phyloP scores from a whole-genome alignment of 2,113 vertebrate genomes.

The Pogona vitticeps region DNA sequence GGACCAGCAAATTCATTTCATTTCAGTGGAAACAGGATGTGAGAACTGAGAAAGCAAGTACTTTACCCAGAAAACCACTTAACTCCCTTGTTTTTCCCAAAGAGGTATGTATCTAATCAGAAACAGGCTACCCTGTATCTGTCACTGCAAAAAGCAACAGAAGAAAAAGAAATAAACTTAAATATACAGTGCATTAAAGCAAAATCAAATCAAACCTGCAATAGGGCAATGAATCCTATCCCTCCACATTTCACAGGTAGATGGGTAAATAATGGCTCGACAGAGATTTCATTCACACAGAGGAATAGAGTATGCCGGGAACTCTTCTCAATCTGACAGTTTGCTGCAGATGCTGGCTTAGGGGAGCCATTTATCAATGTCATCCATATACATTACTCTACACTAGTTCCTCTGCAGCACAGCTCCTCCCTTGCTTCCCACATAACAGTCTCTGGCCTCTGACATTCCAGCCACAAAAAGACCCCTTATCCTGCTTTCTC shows the following conservation, averaged over 20 bases:
- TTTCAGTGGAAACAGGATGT: conserved; percentile 34
- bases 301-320: conserved; percentile 55
- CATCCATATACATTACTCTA: conserved; percentile 46
- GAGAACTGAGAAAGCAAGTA: conserved; percentile 13
- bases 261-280: conserved; percentile 50
- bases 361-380: conserved; percentile 66
- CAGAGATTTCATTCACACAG: conserved; percentile 58
- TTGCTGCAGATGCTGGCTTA: conserved; percentile 47
- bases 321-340: conserved; percentile 46
- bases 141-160: conserved; percentile 28
- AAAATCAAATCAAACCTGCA: conserved; percentile 53
- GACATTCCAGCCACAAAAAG: conserved; percentile 56
- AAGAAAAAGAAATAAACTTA: background rate
- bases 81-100: background rate
- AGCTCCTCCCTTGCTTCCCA: conserved; percentile 44
- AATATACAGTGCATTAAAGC: conserved; percentile 7
- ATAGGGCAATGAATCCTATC: conserved; percentile 54
- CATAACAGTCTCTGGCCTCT: conserved; percentile 22
- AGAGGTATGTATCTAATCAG: conserved; percentile 48
- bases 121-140: conserved; percentile 38
- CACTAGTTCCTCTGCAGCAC: conserved; percentile 32
- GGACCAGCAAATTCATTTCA: conserved; percentile 22
- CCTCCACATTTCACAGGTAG: conserved; percentile 46
- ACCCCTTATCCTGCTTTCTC: conserved; percentile 53
- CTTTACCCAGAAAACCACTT: conserved; percentile 45